Evolutionary conservation across 2,113 vertebrate species (phyloP).

Genomic region (Ameiurus melas): DNA sequence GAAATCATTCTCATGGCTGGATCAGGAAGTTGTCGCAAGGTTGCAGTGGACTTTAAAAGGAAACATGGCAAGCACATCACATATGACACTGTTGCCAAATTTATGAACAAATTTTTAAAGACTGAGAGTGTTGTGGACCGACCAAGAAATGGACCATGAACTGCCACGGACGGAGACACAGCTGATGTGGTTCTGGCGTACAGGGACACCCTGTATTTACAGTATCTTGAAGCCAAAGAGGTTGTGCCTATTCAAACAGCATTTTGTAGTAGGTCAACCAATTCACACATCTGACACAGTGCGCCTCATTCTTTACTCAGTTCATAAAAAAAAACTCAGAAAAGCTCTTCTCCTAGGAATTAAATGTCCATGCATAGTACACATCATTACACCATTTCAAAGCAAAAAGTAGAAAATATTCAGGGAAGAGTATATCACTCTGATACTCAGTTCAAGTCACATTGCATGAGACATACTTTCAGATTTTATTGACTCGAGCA

Average conservation of each 20-base stretch:
- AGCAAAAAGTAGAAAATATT: neutral
- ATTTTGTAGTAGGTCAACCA: neutral
- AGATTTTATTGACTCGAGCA: neutral
- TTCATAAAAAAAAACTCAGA: neutral
- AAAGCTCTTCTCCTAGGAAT: neutral
- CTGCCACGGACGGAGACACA: no score
- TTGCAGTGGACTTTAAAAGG: no score
- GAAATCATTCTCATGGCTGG: no score
- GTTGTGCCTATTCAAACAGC: conserved; percentile 15
- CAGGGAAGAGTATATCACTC: neutral
- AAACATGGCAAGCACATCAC: no score
- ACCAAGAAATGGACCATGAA: no score
- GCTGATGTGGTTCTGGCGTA: no score
- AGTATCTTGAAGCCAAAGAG: conserved; percentile 30
- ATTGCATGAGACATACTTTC: neutral
- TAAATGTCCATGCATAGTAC: neutral
- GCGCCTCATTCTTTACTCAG: neutral
- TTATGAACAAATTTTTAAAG: no score
- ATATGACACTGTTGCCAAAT: no score
- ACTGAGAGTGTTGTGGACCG: no score
- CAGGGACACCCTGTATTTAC: no score
- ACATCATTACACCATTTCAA: neutral
- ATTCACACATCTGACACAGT: neutral
- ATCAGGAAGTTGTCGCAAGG: no score
- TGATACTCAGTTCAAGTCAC: neutral